A percentile compares a stretch with the other conserved stretches of the same genome.
Conservation (phyloP, 2,113 vertebrate genomes). For the Heterochromis multidens region DNA sequence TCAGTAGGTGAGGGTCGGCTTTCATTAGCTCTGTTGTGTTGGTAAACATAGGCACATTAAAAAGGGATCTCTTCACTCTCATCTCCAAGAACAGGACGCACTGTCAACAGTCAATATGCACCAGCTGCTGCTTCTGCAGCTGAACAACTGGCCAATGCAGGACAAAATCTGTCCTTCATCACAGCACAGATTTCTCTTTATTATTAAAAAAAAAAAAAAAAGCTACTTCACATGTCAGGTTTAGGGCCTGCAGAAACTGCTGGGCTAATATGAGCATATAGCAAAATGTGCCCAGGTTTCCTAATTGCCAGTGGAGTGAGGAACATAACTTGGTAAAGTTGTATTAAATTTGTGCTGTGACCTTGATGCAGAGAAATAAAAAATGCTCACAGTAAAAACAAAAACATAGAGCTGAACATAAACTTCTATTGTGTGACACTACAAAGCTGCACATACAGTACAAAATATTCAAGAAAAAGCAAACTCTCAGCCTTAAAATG, state of each 20-base stretch:
- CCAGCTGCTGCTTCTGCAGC: slow-evolving; percentile 46
- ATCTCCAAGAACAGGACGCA: slow-evolving; percentile 18
- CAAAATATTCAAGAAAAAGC: not conserved
- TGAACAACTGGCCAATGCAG: slow-evolving; percentile 37
- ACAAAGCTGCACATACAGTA: not conserved
- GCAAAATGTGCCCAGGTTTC: not conserved
- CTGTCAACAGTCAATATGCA: slow-evolving; percentile 43
- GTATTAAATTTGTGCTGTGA: not conserved
- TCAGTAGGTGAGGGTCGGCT: slow-evolving; percentile 11
- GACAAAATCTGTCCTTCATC: not conserved
- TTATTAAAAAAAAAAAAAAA: not conserved
- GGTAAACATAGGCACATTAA: slow-evolving; percentile 67
- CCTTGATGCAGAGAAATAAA: not conserved
- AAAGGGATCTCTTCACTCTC: slow-evolving; percentile 43
- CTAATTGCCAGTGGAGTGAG: not conserved
- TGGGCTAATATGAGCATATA: not conserved
- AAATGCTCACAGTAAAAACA: not conserved
- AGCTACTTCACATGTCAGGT: slow-evolving; percentile 6
- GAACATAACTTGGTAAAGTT: not conserved
- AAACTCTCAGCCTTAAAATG: not conserved
- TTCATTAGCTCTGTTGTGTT: slow-evolving; percentile 48
- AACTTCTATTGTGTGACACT: not conserved
- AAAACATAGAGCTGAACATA: not conserved
- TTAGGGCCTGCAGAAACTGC: not conserved
- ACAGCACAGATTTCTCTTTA: slow-evolving; percentile 32